Evolutionary conservation across 2,797 vertebrate species (phyloP).

Genomic region (Eremophila alpestris): DNA sequence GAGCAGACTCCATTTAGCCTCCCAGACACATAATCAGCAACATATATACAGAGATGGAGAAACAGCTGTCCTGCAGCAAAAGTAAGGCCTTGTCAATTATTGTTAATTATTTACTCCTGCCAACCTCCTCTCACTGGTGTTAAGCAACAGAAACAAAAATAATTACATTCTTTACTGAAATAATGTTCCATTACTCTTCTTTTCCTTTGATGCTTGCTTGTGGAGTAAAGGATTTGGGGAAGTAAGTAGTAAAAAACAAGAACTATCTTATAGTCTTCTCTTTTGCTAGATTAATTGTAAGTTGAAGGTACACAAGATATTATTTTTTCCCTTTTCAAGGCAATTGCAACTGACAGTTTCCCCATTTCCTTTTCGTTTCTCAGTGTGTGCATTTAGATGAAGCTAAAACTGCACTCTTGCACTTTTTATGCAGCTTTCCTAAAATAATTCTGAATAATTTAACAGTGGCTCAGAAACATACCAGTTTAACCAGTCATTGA

Average conservation of each 20-base stretch:
- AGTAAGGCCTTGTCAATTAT: neutral
- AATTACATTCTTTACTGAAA: neutral
- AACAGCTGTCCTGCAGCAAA: neutral
- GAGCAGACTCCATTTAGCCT: neutral
- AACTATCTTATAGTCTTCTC: neutral
- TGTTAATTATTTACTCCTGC: conserved; percentile 42
- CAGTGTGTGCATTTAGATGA: conserved; percentile 63
- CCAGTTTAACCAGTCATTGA: conserved; percentile 57
- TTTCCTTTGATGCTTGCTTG: neutral
- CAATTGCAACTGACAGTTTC: conserved; percentile 31
- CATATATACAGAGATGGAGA: neutral
- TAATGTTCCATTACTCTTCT: neutral
- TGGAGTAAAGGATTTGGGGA: neutral
- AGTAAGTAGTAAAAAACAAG: neutral
- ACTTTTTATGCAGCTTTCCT: conserved; percentile 56
- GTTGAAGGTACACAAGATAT: neutral
- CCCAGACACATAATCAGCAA: neutral
- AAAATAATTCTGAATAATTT: conserved; percentile 67
- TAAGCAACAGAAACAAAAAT: conserved; percentile 2
- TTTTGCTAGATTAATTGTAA: neutral
- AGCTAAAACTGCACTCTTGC: conserved; percentile 54
- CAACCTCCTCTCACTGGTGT: neutral
- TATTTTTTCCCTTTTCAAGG: neutral
- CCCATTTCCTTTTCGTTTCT: conserved; percentile 46
- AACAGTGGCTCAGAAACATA: conserved; percentile 35